Evolutionary conservation across 2,888 invertebrate genomes (phyloP).

Genomic region (Drosophila conformis): DNA sequence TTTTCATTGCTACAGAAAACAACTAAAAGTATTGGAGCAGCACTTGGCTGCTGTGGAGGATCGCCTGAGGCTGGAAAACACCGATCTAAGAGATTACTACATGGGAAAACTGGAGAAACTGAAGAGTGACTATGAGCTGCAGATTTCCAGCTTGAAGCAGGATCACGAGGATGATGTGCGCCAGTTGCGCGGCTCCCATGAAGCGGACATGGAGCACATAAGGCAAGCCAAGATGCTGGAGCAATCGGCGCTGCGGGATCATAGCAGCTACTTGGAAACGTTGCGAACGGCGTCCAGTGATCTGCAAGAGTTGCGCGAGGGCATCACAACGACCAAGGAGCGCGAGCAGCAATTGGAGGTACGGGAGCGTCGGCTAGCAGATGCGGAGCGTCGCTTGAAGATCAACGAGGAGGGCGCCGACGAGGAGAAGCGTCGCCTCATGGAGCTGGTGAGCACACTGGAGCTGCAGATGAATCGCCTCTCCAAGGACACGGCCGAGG

Average conservation of each 20-base stretch:
- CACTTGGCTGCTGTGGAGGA: conserved; percentile 79
- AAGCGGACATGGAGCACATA: conserved; percentile 82
- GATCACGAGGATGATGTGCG: conserved; percentile 81
- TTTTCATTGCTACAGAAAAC: conserved; percentile 73
- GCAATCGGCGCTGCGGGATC: conserved; percentile 83
- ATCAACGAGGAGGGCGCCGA: conserved; percentile 78
- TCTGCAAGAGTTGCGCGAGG: conserved; percentile 80
- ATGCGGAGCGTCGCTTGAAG: conserved; percentile 79
- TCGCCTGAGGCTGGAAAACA: conserved; percentile 81
- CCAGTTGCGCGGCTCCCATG: conserved; percentile 78
- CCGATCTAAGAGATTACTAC: conserved; percentile 74
- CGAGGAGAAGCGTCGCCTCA: conserved; percentile 80
- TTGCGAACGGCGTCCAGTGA: conserved; percentile 82
- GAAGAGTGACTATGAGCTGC: conserved; percentile 69
- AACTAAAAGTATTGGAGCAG: conserved; percentile 82
- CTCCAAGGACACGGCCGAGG: conserved; percentile 83
- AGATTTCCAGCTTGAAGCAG: conserved; percentile 70
- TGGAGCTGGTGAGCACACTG: conserved; percentile 83
- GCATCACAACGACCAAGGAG: conserved; percentile 79
- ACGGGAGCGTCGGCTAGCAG: conserved; percentile 80
- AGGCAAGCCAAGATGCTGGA: conserved; percentile 83
- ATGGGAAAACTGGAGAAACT: conserved; percentile 73
- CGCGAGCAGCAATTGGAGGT: conserved; percentile 76
- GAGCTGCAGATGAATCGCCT: conserved; percentile 82
- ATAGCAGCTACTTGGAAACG: conserved; percentile 83